phyloP scores from a whole-genome alignment of 2,797 vertebrate species.

The Geotrypetes seraphini region DNA sequence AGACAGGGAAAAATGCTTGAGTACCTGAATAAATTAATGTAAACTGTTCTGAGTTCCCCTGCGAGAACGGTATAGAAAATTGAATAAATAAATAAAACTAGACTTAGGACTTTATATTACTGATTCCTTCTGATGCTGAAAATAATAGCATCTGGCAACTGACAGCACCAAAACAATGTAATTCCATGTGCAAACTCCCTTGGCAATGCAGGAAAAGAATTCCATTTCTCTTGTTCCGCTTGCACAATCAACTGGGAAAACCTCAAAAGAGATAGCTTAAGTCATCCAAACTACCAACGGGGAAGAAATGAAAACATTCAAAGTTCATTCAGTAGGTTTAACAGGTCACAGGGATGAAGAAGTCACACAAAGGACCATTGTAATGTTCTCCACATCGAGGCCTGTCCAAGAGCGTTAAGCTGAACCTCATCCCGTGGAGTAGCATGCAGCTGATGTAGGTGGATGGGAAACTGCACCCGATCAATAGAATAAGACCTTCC shows the following conservation, averaged over 20 bases:
- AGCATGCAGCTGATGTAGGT: constrained; percentile 44
- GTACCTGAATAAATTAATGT: too few relatives aligned
- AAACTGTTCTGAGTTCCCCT: too few relatives aligned
- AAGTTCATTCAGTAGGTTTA: constrained; percentile 28
- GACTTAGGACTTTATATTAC: constrained; percentile 19
- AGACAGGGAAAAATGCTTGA: too few relatives aligned
- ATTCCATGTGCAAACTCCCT: constrained; percentile 34
- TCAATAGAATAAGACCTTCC: constrained; percentile 32
- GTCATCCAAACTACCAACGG: constrained; percentile 35
- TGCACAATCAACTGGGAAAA: too few relatives aligned
- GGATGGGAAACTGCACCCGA: constrained; percentile 32
- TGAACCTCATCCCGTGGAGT: constrained; percentile 42
- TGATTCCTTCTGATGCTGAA: constrained; percentile 9
- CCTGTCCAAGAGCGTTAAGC: constrained; percentile 41
- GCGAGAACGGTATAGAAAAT: too few relatives aligned
- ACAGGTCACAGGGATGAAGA: constrained; percentile 22
- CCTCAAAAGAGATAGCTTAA: constrained; percentile 34
- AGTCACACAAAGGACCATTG: constrained; percentile 42
- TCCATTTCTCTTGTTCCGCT: constrained; percentile 29
- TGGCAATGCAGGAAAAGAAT: constrained; percentile 30
- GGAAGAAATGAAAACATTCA: constrained; percentile 43
- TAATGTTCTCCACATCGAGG: constrained; percentile 8
- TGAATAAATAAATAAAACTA: too few relatives aligned
- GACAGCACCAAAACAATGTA: constrained; percentile 35
- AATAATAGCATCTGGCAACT: constrained; percentile 28